Conservation (phyloP, 92 coral and sea anemone genomes). For the Heliopora coerulea region DNA sequence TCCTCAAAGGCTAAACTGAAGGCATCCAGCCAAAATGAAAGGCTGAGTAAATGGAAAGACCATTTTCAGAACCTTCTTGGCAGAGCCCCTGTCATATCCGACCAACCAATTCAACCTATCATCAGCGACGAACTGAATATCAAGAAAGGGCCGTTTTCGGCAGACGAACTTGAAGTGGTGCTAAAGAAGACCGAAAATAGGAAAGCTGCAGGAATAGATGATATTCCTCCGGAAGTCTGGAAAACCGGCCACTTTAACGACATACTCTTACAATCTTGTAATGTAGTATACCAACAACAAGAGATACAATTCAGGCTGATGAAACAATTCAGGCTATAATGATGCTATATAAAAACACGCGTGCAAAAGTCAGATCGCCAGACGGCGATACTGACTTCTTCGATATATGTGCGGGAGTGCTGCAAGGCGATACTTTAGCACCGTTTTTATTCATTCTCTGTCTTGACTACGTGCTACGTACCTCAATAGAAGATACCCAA, state of each 20-base stretch:
- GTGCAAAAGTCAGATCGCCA: constrained; percentile 14
- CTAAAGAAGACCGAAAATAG: neutral
- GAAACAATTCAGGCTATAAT: constrained; percentile 27
- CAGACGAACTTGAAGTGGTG: constrained; percentile 14
- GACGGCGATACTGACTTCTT: constrained; percentile 24
- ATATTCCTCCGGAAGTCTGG: constrained; percentile 51
- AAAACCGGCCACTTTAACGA: constrained; percentile 47
- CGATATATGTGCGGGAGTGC: neutral
- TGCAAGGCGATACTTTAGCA: constrained; percentile 29
- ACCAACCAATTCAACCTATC: constrained; percentile 22
- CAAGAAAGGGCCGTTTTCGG: constrained; percentile 17
- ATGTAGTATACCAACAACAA: neutral
- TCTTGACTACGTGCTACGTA: constrained; percentile 49
- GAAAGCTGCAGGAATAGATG: constrained; percentile 42
- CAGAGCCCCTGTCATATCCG: constrained; percentile 36
- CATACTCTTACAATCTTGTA: constrained; percentile 45
- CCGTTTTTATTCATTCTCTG: constrained; percentile 46
- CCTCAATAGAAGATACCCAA: constrained; percentile 44
- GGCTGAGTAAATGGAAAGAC: constrained; percentile 13
- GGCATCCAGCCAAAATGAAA: constrained; percentile 22
- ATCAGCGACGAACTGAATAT: constrained; percentile 32
- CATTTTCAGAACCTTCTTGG: constrained; percentile 57
- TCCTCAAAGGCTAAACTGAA: constrained; percentile 13
- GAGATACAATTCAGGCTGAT: neutral
- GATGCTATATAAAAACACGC: constrained; percentile 29